These are phyloP conservation scores for Galemys pyrenaicus DNA, from an alignment of 2,113 vertebrate genomes.

Conservation along the genomic window DNA sequence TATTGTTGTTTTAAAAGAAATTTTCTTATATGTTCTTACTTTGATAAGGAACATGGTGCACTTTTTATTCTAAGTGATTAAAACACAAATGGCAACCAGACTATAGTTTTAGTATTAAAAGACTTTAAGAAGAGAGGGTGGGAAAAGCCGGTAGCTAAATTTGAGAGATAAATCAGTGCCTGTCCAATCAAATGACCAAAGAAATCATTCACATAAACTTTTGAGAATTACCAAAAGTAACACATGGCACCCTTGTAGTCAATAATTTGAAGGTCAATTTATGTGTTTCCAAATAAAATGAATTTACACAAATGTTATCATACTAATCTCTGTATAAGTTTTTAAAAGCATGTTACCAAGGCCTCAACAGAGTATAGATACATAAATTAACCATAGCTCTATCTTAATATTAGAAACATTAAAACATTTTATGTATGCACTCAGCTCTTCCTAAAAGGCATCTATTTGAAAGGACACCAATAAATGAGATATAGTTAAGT, in stretches of 20 bases:
- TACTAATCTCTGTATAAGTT: constrained; percentile 5
- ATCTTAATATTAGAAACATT: constrained; percentile 5
- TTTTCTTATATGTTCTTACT: constrained; percentile 2
- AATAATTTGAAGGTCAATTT: constrained; percentile 18
- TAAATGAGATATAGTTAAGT: neutral
- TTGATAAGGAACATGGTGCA: neutral
- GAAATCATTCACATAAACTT: neutral
- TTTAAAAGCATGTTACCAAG: neutral
- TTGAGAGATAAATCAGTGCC: neutral
- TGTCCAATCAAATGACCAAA: neutral
- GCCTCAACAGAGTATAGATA: neutral
- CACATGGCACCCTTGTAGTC: neutral
- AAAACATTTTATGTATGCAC: neutral
- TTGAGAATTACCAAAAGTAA: neutral
- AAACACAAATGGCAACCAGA: neutral
- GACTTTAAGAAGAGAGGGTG: neutral
- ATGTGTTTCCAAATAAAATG: neutral
- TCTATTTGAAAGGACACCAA: neutral
- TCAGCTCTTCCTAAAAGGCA: constrained; percentile 7
- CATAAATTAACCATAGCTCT: neutral
- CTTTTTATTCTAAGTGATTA: constrained; percentile 17
- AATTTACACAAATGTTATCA: constrained; percentile 2
- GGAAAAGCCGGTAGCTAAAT: neutral
- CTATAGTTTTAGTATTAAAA: neutral
- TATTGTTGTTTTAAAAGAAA: constrained; percentile 14